These are phyloP conservation scores for Chlorodrepanis virens DNA, from an alignment of 2,113 vertebrate species.

Conservation along the genomic window DNA sequence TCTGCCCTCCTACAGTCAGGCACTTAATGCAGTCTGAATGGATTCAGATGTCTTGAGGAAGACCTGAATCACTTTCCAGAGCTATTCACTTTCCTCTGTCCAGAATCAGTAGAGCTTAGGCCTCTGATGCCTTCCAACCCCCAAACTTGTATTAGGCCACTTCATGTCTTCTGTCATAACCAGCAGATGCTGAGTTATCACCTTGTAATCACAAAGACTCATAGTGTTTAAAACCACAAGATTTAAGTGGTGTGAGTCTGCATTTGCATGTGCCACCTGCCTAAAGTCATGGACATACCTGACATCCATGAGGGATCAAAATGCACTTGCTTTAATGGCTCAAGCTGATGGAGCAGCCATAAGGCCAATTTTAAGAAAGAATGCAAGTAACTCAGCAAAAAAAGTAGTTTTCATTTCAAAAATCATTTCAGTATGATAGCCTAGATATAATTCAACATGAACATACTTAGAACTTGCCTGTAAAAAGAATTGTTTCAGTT, in stretches of 20 bases:
- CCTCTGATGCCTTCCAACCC: background rate
- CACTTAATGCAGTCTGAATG: background rate
- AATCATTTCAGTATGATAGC: background rate
- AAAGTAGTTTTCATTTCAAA: background rate
- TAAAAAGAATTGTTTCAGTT: background rate
- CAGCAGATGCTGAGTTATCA: background rate
- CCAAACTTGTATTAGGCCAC: background rate
- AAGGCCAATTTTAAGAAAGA: background rate
- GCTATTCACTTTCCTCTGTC: background rate
- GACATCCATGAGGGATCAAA: background rate
- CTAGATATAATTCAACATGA: background rate
- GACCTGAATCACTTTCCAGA: background rate
- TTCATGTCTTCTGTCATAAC: background rate
- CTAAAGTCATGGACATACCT: background rate
- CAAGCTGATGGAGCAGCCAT: background rate
- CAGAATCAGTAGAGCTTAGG: background rate
- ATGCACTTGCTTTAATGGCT: background rate
- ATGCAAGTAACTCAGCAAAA: background rate
- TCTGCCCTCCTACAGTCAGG: background rate
- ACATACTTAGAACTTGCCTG: background rate
- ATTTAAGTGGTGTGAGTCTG: background rate
- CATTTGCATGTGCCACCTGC: background rate
- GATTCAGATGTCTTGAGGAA: background rate
- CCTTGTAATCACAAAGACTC: background rate
- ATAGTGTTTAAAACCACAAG: background rate